Conservation (phyloP, 2,888 invertebrate species). For the Nasonovia ribisnigri region DNA sequence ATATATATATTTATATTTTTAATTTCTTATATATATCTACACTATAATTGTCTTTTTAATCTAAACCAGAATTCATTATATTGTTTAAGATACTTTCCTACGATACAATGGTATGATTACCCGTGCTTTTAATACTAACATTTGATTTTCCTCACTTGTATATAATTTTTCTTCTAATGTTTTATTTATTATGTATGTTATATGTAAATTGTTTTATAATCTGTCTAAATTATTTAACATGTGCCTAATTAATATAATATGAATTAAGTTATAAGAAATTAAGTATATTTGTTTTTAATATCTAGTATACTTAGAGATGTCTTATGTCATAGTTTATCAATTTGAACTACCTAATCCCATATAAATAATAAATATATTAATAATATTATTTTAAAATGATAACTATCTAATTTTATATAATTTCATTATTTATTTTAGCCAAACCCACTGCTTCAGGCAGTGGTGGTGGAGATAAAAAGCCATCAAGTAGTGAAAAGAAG, state of each 20-base stretch:
- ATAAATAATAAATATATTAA: neutral
- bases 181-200: neutral
- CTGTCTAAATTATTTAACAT: neutral
- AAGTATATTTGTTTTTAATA: neutral
- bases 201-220: neutral
- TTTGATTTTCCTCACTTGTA: neutral
- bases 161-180: no score
- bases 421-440: conserved; percentile 15
- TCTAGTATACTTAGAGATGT: neutral
- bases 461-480: conserved; percentile 60
- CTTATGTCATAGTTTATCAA: neutral
- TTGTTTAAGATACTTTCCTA: neutral
- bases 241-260: no score
- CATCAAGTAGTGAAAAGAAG: conserved; percentile 65
- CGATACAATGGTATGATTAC: neutral
- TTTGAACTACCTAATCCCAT: neutral
- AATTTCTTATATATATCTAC: neutral
- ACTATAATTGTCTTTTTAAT: neutral
- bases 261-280: neutral
- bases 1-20: neutral
- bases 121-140: neutral
- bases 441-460: conserved; percentile 62
- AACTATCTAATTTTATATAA: neutral
- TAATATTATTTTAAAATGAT: neutral
- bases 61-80: neutral